A percentile compares a stretch with the other conserved stretches of the same genome.
Evolutionary conservation across 2,888 invertebrate genomes (phyloP).

Genomic region (Cecidostiba fungosa): DNA sequence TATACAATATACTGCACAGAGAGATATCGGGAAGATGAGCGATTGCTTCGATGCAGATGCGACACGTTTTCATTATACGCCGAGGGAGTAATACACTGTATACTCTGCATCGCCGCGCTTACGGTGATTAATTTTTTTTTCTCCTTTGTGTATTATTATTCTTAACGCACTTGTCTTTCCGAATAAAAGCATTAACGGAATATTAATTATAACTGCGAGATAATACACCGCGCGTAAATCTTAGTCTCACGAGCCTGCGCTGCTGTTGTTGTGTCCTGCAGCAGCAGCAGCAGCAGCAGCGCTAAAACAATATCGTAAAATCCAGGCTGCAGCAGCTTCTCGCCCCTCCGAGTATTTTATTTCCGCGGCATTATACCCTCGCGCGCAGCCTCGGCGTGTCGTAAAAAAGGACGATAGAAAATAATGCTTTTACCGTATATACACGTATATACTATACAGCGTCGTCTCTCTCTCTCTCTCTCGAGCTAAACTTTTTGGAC

Average conservation of each 20-base stretch:
- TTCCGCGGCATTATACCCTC: neutral
- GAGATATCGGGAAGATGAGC: neutral
- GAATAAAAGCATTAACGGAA: neutral
- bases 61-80: neutral
- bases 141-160: neutral
- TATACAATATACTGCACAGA: neutral
- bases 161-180: neutral
- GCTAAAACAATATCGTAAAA: conserved; percentile 38
- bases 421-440: neutral
- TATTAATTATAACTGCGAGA: neutral
- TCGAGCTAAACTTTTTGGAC: neutral
- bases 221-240: conserved; percentile 15
- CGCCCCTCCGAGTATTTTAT: conserved; percentile 6
- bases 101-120: neutral
- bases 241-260: neutral
- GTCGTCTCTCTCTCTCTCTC: no score
- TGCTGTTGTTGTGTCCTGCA: no score
- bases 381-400: neutral
- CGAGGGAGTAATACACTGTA: neutral
- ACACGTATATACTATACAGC: no score
- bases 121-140: neutral
- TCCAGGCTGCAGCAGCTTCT: neutral
- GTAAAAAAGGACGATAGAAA: neutral
- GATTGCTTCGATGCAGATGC: neutral
- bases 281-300: neutral